Evolutionary conservation across 2,888 invertebrate species (phyloP).

Genomic region (Caenorhabditis zanzibari): DNA sequence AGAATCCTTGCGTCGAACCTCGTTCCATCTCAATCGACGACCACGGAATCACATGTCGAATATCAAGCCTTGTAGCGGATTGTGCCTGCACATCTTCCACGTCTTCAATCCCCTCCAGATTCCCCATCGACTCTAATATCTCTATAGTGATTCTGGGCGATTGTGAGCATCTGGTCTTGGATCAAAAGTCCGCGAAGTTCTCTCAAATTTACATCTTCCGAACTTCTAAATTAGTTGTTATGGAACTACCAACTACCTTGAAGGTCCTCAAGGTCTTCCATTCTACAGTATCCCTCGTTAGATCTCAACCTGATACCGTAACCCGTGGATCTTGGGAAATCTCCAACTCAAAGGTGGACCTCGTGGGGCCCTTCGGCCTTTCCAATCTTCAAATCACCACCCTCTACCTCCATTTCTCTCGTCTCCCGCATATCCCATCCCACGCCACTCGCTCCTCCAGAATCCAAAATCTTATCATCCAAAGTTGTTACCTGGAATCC

Average conservation of each 20-base stretch:
- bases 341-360: slow-evolving; percentile 46
- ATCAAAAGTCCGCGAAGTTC: slow-evolving; percentile 4
- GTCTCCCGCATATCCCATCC: slow-evolving; percentile 27
- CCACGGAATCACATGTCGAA: slow-evolving; percentile 50
- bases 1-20: slow-evolving; percentile 39
- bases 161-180: slow-evolving; percentile 32
- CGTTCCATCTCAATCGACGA: slow-evolving; percentile 28
- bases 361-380: slow-evolving; percentile 1
- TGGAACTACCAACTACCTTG: slow-evolving; percentile 20
- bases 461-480: slow-evolving; percentile 46
- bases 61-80: slow-evolving; percentile 53
- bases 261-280: slow-evolving; percentile 59
- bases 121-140: slow-evolving; percentile 27
- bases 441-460: slow-evolving; percentile 9
- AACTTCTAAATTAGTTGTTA: slow-evolving; percentile 13
- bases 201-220: slow-evolving; percentile 64
- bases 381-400: slow-evolving; percentile 20
- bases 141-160: slow-evolving; percentile 48
- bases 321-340: slow-evolving; percentile 25
- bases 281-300: slow-evolving; percentile 42
- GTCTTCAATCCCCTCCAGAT: slow-evolving; percentile 22
- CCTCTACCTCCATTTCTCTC: slow-evolving; percentile 21
- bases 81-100: slow-evolving; percentile 48
- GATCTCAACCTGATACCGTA: neutral
- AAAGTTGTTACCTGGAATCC: slow-evolving; percentile 33